Evolutionary conservation across 2,888 invertebrate genomes (phyloP).

Genomic region (Ectemnius continuus): DNA sequence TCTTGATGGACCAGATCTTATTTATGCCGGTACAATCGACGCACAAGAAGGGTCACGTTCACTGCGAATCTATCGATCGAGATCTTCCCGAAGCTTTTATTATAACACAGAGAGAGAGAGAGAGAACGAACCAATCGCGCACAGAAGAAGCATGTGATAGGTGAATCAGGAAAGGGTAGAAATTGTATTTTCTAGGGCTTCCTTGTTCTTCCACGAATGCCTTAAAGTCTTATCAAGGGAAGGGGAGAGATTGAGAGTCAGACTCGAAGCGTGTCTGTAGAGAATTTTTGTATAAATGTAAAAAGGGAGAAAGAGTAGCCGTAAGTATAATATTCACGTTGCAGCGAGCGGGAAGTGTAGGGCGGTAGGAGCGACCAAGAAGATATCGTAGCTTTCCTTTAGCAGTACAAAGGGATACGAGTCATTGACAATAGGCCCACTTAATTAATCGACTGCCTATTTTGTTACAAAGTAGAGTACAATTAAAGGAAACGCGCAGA

Average conservation of each 20-base stretch:
- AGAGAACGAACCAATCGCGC: slow-evolving; percentile 29
- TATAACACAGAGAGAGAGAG: slow-evolving; percentile 12
- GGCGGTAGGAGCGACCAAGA: not conserved
- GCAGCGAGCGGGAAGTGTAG: not conserved
- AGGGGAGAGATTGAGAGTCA: not conserved
- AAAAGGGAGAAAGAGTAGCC: slow-evolving; percentile 43
- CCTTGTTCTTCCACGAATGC: slow-evolving; percentile 25
- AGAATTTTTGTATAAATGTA: slow-evolving; percentile 58
- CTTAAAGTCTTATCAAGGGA: slow-evolving; percentile 31
- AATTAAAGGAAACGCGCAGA: slow-evolving; percentile 9
- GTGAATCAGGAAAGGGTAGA: slow-evolving; percentile 19
- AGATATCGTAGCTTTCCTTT: slow-evolving; percentile 1
- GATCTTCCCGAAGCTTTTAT: slow-evolving; percentile 11
- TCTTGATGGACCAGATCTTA: slow-evolving; percentile 18
- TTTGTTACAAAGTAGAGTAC: slow-evolving; percentile 14
- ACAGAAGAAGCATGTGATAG: slow-evolving; percentile 36
- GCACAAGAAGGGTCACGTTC: not conserved
- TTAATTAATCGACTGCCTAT: slow-evolving; percentile 2
- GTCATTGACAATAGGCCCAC: too few relatives aligned
- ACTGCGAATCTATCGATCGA: slow-evolving; percentile 21
- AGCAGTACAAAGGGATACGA: too few relatives aligned
- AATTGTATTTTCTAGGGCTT: slow-evolving; percentile 34
- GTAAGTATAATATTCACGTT: slow-evolving; percentile 35
- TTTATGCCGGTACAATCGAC: slow-evolving; percentile 5
- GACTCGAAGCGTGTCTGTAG: slow-evolving; percentile 46